phyloP scores from a whole-genome alignment of 2,888 invertebrate genomes.

The Tenthredo notha region DNA sequence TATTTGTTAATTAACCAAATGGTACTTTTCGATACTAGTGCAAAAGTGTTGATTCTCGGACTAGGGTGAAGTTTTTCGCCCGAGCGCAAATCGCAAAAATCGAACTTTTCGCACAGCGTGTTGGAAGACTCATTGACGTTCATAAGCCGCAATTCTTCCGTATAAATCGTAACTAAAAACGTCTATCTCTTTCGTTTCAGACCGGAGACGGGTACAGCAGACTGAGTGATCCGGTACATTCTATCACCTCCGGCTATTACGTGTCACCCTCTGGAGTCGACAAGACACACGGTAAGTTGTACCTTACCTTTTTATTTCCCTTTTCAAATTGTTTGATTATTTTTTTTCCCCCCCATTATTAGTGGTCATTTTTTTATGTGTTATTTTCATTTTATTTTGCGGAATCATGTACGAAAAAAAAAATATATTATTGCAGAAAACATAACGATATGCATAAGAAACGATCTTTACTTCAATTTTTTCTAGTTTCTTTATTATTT shows the following conservation, averaged over 20 bases:
- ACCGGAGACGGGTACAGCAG: conserved; percentile 67
- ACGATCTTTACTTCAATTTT: neutral
- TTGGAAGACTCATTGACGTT: neutral
- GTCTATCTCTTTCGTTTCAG: conserved; percentile 61
- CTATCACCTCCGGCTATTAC: conserved; percentile 64
- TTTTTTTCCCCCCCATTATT: neutral
- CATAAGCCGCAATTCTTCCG: neutral
- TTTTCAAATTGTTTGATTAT: neutral
- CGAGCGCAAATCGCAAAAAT: too few species aligned
- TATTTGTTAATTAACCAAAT: neutral
- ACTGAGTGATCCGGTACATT: conserved; percentile 66
- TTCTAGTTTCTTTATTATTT: neutral
- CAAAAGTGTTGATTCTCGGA: too few species aligned
- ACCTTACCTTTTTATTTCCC: neutral
- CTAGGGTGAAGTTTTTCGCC: too few species aligned
- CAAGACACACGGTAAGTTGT: conserved; percentile 62
- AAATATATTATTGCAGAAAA: neutral
- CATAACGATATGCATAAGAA: neutral
- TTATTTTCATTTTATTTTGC: neutral
- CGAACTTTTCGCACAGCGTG: too few species aligned
- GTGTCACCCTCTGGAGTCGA: conserved; percentile 59
- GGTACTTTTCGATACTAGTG: too few species aligned
- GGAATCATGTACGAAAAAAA: neutral
- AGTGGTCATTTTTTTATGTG: too few species aligned
- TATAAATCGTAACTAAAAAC: neutral